These are phyloP conservation scores for Trichonephila clavipes DNA, from an alignment of 1,140 invertebrate genomes.

Conservation along the genomic window DNA sequence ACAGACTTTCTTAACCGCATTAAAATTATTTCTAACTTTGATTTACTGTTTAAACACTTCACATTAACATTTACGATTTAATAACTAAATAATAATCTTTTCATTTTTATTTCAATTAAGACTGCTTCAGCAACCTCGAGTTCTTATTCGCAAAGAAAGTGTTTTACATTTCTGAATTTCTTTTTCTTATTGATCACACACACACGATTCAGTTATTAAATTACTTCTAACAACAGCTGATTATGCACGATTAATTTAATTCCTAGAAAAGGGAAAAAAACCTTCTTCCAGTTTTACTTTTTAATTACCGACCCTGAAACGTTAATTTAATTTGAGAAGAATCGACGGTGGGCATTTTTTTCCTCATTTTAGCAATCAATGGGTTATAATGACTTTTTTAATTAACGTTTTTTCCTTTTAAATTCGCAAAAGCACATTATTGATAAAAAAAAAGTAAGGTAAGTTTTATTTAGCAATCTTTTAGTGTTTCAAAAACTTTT, in stretches of 20 bases:
- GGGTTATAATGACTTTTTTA: neutral
- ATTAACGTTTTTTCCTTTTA: neutral
- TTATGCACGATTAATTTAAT: conserved; percentile 11
- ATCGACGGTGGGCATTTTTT: neutral
- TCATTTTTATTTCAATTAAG: too few species aligned
- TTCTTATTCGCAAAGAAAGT: neutral
- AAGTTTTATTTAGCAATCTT: neutral
- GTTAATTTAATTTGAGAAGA: conserved; percentile 12
- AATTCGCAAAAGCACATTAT: neutral
- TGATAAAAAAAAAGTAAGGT: neutral
- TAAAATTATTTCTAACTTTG: too few species aligned
- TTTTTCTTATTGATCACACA: neutral
- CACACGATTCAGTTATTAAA: neutral
- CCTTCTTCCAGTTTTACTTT: neutral
- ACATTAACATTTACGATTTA: too few species aligned
- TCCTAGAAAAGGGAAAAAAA: neutral
- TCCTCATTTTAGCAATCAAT: neutral
- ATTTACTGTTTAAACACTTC: too few species aligned
- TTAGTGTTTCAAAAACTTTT: neutral
- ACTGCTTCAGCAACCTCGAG: too few species aligned
- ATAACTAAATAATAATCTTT: too few species aligned
- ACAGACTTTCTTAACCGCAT: too few species aligned
- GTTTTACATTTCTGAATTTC: neutral
- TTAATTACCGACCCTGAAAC: conserved; percentile 6
- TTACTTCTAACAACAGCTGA: conserved; percentile 6